phyloP scores from a whole-genome alignment of 2,797 vertebrate genomes.

The Carduelis carduelis region DNA sequence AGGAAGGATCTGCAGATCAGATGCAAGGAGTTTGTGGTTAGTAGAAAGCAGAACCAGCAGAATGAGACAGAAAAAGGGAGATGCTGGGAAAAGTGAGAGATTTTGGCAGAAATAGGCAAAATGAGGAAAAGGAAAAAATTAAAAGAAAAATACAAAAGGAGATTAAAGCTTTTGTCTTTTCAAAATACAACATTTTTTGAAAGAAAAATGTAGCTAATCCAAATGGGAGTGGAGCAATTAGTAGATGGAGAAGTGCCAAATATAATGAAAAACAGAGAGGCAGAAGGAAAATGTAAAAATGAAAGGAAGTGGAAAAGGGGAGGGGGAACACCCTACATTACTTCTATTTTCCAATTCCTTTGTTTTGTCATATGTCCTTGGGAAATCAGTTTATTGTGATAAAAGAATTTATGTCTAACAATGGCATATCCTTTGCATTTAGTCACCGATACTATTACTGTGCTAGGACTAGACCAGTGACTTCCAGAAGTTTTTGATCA shows the following conservation, averaged over 20 bases:
- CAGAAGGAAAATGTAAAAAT: neutral
- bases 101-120: neutral
- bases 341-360: neutral
- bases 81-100: neutral
- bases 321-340: neutral
- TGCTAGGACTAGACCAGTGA: neutral
- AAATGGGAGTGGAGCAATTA: neutral
- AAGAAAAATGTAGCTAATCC: neutral
- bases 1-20: neutral
- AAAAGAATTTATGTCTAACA: neutral
- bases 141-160: neutral
- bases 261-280: neutral
- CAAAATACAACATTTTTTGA: neutral
- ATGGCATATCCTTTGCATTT: neutral
- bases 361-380: neutral
- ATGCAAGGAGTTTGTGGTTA: neutral
- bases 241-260: neutral
- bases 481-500: neutral
- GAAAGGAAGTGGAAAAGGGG: neutral
- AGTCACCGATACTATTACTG: neutral
- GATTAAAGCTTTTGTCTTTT: neutral
- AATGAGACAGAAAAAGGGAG: neutral
- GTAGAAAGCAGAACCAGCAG: neutral
- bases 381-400: neutral
- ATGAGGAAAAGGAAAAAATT: neutral